Conservation (phyloP, 2,888 invertebrate genomes). For the Exephanes ischioxanthus region DNA sequence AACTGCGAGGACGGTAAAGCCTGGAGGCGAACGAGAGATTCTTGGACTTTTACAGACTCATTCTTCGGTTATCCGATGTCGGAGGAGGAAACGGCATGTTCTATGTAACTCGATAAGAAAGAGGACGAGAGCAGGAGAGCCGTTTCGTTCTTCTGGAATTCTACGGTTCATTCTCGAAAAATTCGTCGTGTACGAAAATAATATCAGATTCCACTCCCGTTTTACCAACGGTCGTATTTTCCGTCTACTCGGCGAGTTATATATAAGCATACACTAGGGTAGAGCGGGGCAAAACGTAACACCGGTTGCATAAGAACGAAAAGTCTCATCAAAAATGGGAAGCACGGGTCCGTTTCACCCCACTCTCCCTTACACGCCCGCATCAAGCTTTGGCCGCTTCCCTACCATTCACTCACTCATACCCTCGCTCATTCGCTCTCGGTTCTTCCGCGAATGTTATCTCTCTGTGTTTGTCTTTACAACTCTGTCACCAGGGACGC, state of each 20-base stretch:
- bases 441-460: conserved; percentile 17
- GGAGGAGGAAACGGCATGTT: conserved; percentile 10
- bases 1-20: not conserved
- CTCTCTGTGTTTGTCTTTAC: conserved; percentile 8
- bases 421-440: conserved; percentile 22
- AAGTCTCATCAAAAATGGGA: not conserved
- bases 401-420: not conserved
- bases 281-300: not conserved
- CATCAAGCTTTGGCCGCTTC: not conserved
- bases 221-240: not conserved
- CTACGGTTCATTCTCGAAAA: not conserved
- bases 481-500: conserved; percentile 87
- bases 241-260: not conserved
- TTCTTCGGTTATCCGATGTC: conserved; percentile 16
- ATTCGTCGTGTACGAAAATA: not conserved
- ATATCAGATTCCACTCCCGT: not conserved
- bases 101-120: not conserved
- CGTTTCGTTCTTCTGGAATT: not conserved
- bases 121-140: not conserved
- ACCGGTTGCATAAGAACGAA: not conserved
- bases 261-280: not conserved
- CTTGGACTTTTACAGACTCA: conserved; percentile 21
- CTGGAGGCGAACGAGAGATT: not conserved
- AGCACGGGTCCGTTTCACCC: not conserved
- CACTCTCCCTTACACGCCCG: not conserved